Conservation (phyloP, 2,113 vertebrate species). For the Porphyrio hochstetteri region DNA sequence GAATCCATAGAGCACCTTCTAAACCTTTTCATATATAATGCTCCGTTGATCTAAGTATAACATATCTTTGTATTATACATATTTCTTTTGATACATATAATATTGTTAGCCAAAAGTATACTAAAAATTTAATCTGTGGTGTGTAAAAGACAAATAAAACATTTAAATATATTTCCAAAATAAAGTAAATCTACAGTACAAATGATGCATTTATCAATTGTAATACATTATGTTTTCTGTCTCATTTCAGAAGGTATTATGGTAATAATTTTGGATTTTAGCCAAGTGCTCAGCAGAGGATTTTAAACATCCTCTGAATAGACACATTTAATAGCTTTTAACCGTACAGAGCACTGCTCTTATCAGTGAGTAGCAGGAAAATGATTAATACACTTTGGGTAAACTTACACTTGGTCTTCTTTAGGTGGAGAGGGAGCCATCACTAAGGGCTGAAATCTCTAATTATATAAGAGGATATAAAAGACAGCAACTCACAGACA, state of each 20-base stretch:
- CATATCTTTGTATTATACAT: not conserved
- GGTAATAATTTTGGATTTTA: conserved; percentile 78
- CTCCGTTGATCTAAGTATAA: not conserved
- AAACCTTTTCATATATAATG: not conserved
- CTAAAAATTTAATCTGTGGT: not conserved
- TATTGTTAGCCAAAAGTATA: not conserved
- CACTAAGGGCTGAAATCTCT: conserved; percentile 68
- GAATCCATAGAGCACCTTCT: not conserved
- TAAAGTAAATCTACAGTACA: conserved; percentile 51
- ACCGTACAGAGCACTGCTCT: conserved; percentile 60
- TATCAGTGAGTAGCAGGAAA: conserved; percentile 75
- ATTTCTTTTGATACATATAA: not conserved
- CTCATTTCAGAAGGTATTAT: conserved; percentile 78
- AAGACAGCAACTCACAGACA: conserved; percentile 77
- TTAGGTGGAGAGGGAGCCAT: conserved; percentile 68
- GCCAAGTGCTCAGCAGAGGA: conserved; percentile 70
- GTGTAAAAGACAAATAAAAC: conserved; percentile 40
- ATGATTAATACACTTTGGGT: conserved; percentile 75
- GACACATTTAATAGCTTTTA: conserved; percentile 75
- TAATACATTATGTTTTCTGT: conserved; percentile 75
- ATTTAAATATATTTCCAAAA: conserved; percentile 68
- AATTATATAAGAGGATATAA: conserved; percentile 78
- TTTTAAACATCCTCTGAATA: conserved; percentile 73
- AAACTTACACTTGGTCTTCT: conserved; percentile 72
- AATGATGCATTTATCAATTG: conserved; percentile 72